phyloP scores from a whole-genome alignment of 2,888 invertebrate species.

The Drosophila monieri region DNA sequence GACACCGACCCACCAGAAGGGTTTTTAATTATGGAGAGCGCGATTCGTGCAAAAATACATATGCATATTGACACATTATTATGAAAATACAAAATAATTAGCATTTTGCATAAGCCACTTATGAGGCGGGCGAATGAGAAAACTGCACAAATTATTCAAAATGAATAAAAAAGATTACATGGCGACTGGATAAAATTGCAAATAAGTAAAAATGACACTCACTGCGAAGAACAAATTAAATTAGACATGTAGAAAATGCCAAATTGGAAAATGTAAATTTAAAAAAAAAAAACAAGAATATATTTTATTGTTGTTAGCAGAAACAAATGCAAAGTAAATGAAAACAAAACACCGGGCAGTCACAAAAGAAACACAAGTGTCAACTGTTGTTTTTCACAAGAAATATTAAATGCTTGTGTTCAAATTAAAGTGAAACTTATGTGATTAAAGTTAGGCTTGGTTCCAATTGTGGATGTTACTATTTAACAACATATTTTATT shows the following conservation, averaged over 20 bases:
- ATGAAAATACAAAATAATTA: slow-evolving; percentile 78
- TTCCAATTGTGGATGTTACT: too few species aligned
- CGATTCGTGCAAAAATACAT: slow-evolving; percentile 12
- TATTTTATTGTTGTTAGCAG: slow-evolving; percentile 1
- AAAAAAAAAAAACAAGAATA: slow-evolving; percentile 31
- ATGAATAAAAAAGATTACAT: not conserved
- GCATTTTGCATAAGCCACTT: slow-evolving; percentile 80
- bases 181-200: slow-evolving; percentile 28
- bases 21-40: slow-evolving; percentile 48
- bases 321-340: slow-evolving; percentile 33
- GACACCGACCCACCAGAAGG: not conserved
- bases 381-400: not conserved
- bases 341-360: slow-evolving; percentile 4
- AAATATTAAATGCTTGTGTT: not conserved
- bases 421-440: slow-evolving; percentile 9
- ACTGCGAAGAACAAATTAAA: slow-evolving; percentile 49
- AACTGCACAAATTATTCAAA: slow-evolving; percentile 13
- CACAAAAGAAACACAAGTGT: slow-evolving; percentile 8
- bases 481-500: not conserved
- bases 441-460: not conserved
- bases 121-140: slow-evolving; percentile 47
- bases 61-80: slow-evolving; percentile 72
- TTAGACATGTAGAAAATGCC: slow-evolving; percentile 57
- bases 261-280: slow-evolving; percentile 60
- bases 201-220: slow-evolving; percentile 50